These are phyloP conservation scores for Agonopterix alstromeriana DNA, from an alignment of 2,888 invertebrate genomes.

Conservation along the genomic window DNA sequence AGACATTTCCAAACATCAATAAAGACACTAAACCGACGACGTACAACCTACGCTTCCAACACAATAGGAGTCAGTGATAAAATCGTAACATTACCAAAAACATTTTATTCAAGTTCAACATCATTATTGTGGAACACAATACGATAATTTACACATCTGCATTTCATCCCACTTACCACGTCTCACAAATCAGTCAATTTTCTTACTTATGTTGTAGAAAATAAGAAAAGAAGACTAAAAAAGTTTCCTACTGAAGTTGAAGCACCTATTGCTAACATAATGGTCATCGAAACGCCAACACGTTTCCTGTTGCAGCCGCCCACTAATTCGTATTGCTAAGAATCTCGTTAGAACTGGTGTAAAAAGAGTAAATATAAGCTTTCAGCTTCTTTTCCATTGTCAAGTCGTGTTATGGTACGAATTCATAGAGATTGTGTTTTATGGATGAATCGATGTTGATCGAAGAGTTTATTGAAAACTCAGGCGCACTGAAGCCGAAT, in stretches of 20 bases:
- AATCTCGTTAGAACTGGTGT: background rate
- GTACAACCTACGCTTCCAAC: conserved; percentile 2
- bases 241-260: background rate
- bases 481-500: no score
- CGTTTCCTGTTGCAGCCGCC: conserved; percentile 26
- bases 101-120: conserved; percentile 8
- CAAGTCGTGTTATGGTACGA: no score
- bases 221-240: no score
- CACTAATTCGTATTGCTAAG: conserved; percentile 13
- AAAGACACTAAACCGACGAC: background rate
- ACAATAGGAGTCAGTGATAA: conserved; percentile 2
- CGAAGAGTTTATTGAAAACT: no score
- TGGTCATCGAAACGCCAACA: conserved; percentile 28
- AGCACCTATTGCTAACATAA: conserved; percentile 21
- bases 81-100: conserved; percentile 13
- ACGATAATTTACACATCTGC: background rate
- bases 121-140: conserved; percentile 4
- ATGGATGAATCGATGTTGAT: no score
- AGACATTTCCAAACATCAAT: no score
- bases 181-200: no score
- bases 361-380: no score
- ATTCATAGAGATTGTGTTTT: no score
- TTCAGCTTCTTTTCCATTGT: no score
- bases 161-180: background rate
- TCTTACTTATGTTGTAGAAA: no score